Percentiles rank a stretch among this genome's conserved stretches.
Evolutionary conservation across 2,888 invertebrate genomes (phyloP).

Genomic region (Octodonta nipae): DNA sequence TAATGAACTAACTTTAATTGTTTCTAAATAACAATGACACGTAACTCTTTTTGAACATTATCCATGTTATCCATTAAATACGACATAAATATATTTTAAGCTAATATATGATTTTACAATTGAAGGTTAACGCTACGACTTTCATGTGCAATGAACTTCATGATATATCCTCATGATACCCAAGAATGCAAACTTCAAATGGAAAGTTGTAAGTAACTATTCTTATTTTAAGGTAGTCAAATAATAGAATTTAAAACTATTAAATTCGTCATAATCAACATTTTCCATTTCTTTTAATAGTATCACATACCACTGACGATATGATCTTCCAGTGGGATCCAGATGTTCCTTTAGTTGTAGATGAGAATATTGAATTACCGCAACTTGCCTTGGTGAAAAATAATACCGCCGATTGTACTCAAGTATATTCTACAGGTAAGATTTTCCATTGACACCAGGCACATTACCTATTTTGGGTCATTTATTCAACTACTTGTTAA

Average conservation of each 20-base stretch:
- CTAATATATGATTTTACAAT: no score
- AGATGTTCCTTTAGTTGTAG: slow-evolving; percentile 76
- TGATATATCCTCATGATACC: slow-evolving; percentile 87
- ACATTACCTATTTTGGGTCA: no score
- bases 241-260: no score
- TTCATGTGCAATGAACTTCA: slow-evolving; percentile 89
- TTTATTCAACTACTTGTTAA: no score
- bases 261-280: not conserved
- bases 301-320: slow-evolving; percentile 88
- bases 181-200: slow-evolving; percentile 89
- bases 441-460: no score
- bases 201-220: slow-evolving; percentile 72
- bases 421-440: slow-evolving; percentile 77
- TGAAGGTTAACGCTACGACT: slow-evolving; percentile 64
- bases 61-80: no score
- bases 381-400: slow-evolving; percentile 75
- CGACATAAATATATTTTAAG: no score
- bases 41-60: no score
- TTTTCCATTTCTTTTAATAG: slow-evolving; percentile 47
- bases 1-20: no score
- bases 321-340: slow-evolving; percentile 90
- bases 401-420: slow-evolving; percentile 80
- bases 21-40: no score
- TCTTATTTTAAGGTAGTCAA: not conserved
- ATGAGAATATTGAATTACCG: slow-evolving; percentile 79